These are phyloP conservation scores for Ariolimax columbianus DNA, from an alignment of 2,888 invertebrate species.

Conservation along the genomic window DNA sequence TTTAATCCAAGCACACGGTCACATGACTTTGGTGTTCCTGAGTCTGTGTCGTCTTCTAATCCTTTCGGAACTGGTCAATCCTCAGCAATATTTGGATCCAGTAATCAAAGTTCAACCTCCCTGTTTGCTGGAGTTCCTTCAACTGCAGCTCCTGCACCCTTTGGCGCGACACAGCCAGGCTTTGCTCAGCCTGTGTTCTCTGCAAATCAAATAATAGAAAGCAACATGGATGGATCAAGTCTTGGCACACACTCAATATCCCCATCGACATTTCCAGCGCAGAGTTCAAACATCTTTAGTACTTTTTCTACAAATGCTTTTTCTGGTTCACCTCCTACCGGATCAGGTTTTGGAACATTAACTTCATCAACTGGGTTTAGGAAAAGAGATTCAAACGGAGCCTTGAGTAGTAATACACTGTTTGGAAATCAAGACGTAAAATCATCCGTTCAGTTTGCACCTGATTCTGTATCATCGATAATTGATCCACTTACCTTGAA, in stretches of 20 bases:
- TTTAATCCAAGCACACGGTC: neutral
- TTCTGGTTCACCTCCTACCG: neutral
- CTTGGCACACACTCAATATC: neutral
- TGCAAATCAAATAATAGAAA: neutral
- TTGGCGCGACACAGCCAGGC: neutral
- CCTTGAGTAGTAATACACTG: neutral
- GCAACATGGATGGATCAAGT: neutral
- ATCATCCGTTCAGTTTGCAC: neutral
- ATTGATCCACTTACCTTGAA: neutral
- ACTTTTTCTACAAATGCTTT: neutral
- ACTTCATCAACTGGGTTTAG: conserved; percentile 11
- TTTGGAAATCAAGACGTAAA: conserved; percentile 15
- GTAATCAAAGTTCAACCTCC: neutral
- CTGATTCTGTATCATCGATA: neutral
- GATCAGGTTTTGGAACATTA: conserved; percentile 3
- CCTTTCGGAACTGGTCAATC: neutral
- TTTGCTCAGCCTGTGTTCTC: neutral
- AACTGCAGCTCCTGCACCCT: neutral
- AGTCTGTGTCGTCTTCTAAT: neutral
- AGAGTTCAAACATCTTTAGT: conserved; percentile 30
- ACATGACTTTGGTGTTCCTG: conserved; percentile 17
- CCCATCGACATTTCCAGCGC: neutral
- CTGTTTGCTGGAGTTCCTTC: neutral
- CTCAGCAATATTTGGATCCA: neutral
- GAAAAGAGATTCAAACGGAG: conserved; percentile 39